phyloP scores from a whole-genome alignment of 1,140 invertebrate genomes.

The Lerema accius region DNA sequence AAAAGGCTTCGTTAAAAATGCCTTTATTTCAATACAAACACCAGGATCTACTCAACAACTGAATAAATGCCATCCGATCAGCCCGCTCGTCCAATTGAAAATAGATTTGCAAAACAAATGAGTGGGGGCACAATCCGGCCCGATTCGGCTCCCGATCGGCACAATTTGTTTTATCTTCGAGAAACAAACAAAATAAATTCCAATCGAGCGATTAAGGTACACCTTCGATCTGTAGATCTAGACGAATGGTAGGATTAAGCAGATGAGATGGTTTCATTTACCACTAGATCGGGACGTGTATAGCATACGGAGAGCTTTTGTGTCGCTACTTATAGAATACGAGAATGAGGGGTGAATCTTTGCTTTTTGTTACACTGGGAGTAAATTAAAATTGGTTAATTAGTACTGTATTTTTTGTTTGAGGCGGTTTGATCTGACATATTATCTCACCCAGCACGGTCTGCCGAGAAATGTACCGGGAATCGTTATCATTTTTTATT shows the following conservation, averaged over 20 bases:
- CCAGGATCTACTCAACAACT: conserved; percentile 26
- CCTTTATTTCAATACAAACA: conserved; percentile 32
- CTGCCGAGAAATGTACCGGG: too few relatives aligned
- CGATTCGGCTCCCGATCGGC: conserved; percentile 39
- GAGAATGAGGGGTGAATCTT: too few relatives aligned
- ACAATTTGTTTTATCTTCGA: conserved; percentile 54
- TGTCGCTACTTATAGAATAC: too few relatives aligned
- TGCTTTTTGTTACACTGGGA: too few relatives aligned
- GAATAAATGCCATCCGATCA: conserved; percentile 33
- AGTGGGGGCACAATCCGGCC: conserved; percentile 12
- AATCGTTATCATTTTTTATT: too few relatives aligned
- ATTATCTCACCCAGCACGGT: too few relatives aligned
- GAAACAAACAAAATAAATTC: conserved; percentile 65
- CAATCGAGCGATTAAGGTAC: conserved; percentile 69
- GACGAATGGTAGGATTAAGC: conserved; percentile 63
- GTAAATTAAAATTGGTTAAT: too few relatives aligned
- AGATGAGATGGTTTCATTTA: conserved; percentile 53
- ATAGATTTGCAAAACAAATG: conserved; percentile 36
- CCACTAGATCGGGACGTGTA: conserved; percentile 35
- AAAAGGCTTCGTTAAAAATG: conserved; percentile 33
- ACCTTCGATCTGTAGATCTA: conserved; percentile 59
- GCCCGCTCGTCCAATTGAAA: conserved; percentile 32
- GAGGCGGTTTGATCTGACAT: too few relatives aligned
- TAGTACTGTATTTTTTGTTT: too few relatives aligned
- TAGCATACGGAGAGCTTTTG: conserved; percentile 49